A percentile compares a stretch with the other conserved stretches of the same genome.
phyloP scores from a whole-genome alignment of 2,113 vertebrate genomes.

The Diphyllodes magnificus region DNA sequence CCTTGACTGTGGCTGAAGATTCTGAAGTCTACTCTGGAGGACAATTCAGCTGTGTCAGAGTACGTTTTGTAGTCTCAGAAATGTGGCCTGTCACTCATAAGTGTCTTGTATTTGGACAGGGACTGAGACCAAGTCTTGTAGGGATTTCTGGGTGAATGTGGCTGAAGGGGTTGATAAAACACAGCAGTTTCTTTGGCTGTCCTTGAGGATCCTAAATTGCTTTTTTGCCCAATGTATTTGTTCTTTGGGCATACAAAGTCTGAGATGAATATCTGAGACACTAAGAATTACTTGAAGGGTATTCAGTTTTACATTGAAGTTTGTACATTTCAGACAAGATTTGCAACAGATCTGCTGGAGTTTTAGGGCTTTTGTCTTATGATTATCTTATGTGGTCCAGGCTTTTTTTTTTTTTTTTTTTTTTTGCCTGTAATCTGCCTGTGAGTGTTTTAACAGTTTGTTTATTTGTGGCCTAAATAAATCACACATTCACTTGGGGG shows the following conservation, averaged over 20 bases:
- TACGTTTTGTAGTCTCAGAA: neutral
- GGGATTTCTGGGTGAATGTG: neutral
- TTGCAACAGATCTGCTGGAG: neutral
- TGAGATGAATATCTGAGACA: neutral
- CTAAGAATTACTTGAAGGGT: neutral
- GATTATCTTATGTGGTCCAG: neutral
- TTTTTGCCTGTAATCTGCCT: neutral
- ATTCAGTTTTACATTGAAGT: neutral
- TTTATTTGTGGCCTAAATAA: neutral
- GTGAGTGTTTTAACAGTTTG: neutral
- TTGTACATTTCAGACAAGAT: neutral
- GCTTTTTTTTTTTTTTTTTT: neutral
- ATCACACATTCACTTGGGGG: neutral
- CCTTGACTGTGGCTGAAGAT: neutral
- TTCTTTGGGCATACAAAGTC: neutral
- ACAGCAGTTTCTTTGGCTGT: neutral
- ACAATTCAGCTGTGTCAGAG: neutral
- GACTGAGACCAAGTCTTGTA: neutral
- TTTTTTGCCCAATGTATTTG: neutral
- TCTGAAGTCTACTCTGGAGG: neutral
- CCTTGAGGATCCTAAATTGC: neutral
- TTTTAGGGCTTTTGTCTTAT: neutral
- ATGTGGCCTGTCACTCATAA: neutral
- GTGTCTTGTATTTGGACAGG: neutral
- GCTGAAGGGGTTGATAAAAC: neutral